These are phyloP conservation scores for Pitangus sulphuratus DNA, from an alignment of 2,797 vertebrate genomes.

Conservation along the genomic window DNA sequence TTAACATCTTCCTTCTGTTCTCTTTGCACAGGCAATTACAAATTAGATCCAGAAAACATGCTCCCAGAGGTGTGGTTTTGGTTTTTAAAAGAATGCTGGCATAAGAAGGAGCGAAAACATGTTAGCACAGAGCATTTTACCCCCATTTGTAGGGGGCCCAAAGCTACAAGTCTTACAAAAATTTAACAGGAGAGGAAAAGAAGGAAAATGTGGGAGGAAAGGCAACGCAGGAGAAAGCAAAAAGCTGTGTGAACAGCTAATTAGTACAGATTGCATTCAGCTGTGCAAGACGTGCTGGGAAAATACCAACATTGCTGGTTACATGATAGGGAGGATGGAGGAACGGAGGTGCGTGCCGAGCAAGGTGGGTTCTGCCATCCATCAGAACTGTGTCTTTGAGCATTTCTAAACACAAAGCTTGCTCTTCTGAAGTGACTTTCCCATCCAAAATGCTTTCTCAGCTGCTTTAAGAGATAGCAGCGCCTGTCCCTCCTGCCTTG, in stretches of 20 bases:
- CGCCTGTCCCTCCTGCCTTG: neutral
- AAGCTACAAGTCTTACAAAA: neutral
- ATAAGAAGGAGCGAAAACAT: neutral
- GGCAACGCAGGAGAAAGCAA: neutral
- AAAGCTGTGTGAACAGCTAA: neutral
- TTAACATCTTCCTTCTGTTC: constrained; percentile 14
- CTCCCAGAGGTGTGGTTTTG: neutral
- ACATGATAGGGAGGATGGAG: neutral
- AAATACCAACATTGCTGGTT: rapidly evolving
- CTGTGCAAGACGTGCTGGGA: neutral
- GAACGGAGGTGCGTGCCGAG: neutral
- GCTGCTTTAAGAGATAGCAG: neutral
- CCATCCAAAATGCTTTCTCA: neutral
- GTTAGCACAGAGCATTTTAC: neutral
- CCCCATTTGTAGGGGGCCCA: neutral
- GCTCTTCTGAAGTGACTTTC: neutral
- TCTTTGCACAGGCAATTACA: neutral
- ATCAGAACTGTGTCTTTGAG: neutral
- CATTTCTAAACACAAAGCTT: neutral
- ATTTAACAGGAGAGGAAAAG: neutral
- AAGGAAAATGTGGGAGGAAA: neutral
- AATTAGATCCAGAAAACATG: constrained; percentile 4
- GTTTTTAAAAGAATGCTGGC: neutral
- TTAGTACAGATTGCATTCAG: neutral
- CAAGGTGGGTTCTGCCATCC: neutral